Base-by-base conservation (phyloP, 2,888 invertebrate species). In the Lapara coniferarum region DNA sequence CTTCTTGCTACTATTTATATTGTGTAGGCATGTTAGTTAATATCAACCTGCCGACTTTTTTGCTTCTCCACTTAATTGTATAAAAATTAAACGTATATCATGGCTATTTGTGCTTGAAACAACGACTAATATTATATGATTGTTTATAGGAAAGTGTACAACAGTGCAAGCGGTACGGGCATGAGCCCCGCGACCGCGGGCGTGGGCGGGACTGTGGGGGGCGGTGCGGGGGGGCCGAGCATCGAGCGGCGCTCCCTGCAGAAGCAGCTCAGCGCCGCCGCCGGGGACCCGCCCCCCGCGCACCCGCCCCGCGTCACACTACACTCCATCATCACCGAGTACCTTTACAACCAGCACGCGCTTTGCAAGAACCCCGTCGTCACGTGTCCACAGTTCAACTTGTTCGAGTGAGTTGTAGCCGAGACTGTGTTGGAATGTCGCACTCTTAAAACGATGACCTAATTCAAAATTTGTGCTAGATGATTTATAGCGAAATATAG, bases 341-440 rank as follows among this genome's bases (percentile, higher is more conserved):
- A 99, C 92, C 95, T 99, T 68, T 97, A 98, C 79, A 98, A 98
- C 92, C 99, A 99, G 89, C 99, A 99, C 92, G 97, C 99, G n/a
- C 93, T 98, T 10, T 99, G 99, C 94, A 98, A 97, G 91, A 98
- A 99, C 90, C 99, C 99, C 0, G 98, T 99, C 93, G 97, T 98
- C 51, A 99, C 98, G 0, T 99, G 99, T 90, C 99, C 99, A 0
- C 98, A 98, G 85, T 99, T 99, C 85, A 98, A 98, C 87, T 94
- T 99, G 53, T 98, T 98, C 83, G 95, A 96, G 97, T 97, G 85
- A 95, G 96, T 95, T 4, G 10, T 51, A 10, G 8, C 37, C 51
- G 13, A 51, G 7, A 4, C 14, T 44, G 44, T 2, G 25, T 25
- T 25, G 25, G 1, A 25, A 25, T 25, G 25, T n/a, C n/a, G n/a